Evolutionary conservation across 2,888 invertebrate species (phyloP), one percentile per base, ranked within the genome.

Genomic region (Matsumyia berberina): DNA sequence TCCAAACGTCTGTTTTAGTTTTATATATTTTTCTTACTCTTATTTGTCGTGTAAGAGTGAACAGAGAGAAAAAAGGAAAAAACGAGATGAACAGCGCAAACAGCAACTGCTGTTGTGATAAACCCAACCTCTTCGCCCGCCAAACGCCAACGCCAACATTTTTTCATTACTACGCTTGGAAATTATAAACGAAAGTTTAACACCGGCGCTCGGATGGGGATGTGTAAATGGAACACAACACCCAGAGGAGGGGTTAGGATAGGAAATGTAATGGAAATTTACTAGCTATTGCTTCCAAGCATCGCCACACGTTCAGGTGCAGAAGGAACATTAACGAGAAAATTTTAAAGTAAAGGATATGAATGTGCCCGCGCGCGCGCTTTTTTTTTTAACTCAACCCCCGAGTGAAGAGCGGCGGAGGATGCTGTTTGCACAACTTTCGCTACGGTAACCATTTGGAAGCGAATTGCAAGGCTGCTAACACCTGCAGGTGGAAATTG

Each of bases 181-280:
- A 85, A 85, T 67, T 85, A 85, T 74, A 79, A 85, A 69, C 79
- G 73, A 85, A 69, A 85, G 58, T 85, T 80, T 74, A 76, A 70
- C 74, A 44, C 74, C 46, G 12, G 53, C 39, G 42, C 67, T 55
- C 51, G 58, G 39, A 72, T 66, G 79, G 37, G 29, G 44, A 6
- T 77, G 60, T 17, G 46, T 17, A 33, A 37, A 58, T 57, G 55
- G 49, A 57, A 69, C 62, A 62, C 49, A 57, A 42, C 9, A 37
- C n/a, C 19, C 12, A n/a, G 11, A 15, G 42, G 44, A 15, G 46
- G 60, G 70, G 37, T 44, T 73, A 67, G 73, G 55, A 74, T 74
- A 51, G 79, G 69, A 85, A 80, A 70, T 85, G 79, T 80, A 85
- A 85, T 85, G 85, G 74, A 85, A 85, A 85, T 85, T 85, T 85